Evolutionary conservation across 2,797 vertebrate species (phyloP).

Genomic region (Gallirallus australis): DNA sequence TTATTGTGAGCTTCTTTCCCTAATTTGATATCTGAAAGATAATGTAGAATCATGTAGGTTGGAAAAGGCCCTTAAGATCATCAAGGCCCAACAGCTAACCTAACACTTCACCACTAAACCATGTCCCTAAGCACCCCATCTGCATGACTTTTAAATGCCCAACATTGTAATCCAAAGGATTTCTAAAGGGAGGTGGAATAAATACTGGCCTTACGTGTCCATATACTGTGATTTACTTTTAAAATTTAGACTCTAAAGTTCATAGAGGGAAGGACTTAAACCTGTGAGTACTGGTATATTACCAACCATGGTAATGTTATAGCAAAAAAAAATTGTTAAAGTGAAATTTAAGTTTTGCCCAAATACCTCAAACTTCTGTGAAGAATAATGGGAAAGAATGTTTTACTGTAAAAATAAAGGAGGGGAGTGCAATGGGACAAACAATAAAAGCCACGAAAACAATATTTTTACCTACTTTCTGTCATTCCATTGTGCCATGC

Average conservation of each 20-base stretch:
- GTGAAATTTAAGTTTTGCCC: background rate
- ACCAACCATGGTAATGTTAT: background rate
- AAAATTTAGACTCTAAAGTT: background rate
- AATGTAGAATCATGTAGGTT: background rate
- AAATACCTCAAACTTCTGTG: background rate
- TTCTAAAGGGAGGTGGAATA: background rate
- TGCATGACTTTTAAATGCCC: background rate
- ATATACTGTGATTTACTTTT: background rate
- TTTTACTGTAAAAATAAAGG: background rate
- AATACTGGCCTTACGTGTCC: background rate
- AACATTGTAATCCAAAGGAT: background rate
- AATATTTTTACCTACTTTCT: background rate
- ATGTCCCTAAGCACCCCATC: background rate
- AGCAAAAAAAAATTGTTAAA: background rate
- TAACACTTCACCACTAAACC: background rate
- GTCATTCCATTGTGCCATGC: background rate
- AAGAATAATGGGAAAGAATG: background rate
- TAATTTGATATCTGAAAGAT: background rate
- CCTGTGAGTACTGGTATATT: background rate
- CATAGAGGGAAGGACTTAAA: background rate
- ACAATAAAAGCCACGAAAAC: background rate
- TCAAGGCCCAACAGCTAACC: background rate
- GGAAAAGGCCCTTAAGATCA: background rate
- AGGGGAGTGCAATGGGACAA: background rate
- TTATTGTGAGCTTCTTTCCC: background rate